These are phyloP conservation scores for Linyphia triangularis DNA, from an alignment of 2,888 invertebrate species.

Conservation along the genomic window DNA sequence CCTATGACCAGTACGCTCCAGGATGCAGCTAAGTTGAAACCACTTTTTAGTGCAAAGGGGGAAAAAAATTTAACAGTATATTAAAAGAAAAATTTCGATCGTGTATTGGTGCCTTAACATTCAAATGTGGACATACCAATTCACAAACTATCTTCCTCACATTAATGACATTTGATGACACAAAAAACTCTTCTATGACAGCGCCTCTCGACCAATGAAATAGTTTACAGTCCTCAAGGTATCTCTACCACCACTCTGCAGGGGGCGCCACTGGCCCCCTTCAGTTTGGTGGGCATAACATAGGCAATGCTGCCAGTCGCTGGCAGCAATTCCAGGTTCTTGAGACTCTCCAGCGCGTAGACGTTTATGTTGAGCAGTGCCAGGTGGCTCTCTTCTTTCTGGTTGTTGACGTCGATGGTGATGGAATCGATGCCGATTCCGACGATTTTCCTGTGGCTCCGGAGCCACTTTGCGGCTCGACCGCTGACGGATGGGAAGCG, in stretches of 20 bases:
- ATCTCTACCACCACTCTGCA: constrained; percentile 77
- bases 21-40: no score
- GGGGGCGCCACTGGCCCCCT: constrained; percentile 84
- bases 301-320: constrained; percentile 77
- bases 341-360: constrained; percentile 84
- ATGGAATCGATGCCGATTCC: constrained; percentile 85
- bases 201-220: no score
- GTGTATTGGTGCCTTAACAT: no score
- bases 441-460: constrained; percentile 82
- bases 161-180: no score
- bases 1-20: no score
- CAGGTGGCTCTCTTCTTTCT: constrained; percentile 81
- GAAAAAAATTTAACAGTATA: no score
- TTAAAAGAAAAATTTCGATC: no score
- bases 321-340: constrained; percentile 79
- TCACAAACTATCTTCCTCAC: no score
- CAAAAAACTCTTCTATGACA: no score
- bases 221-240: neutral
- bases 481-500: constrained; percentile 82
- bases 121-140: no score
- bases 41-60: no score
- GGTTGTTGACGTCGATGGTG: constrained; percentile 83
- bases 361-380: constrained; percentile 81
- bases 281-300: constrained; percentile 84
- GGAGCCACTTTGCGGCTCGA: constrained; percentile 84